Percentiles rank a stretch among this genome's conserved stretches.
Evolutionary conservation across 2,888 invertebrate genomes (phyloP).

Genomic region (Eupeodes luniger): DNA sequence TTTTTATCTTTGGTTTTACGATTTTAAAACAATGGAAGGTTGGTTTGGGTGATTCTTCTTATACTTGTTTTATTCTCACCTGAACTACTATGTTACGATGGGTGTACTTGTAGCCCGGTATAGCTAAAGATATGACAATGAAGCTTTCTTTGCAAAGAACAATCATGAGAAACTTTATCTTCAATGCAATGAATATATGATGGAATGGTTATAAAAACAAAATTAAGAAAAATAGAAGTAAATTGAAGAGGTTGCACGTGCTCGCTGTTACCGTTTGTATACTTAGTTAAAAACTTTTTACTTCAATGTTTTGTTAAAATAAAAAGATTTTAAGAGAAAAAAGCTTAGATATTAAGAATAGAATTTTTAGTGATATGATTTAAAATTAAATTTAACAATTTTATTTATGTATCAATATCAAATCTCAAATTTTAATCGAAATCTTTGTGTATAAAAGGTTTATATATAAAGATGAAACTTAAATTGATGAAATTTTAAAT

Average conservation of each 20-base stretch:
- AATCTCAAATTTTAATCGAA: no score
- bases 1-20: conserved; percentile 2
- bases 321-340: no score
- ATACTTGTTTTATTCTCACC: not conserved
- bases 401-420: no score
- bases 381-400: no score
- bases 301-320: no score
- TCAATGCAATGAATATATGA: conserved; percentile 1
- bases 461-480: no score
- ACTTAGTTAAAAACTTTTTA: not conserved
- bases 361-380: no score
- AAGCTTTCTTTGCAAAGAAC: conserved; percentile 22
- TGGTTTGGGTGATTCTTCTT: not conserved
- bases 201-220: not conserved
- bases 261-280: not conserved
- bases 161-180: conserved; percentile 61
- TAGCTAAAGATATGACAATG: not conserved
- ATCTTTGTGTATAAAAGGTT: no score
- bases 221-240: not conserved
- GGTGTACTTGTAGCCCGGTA: no score
- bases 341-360: no score
- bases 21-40: conserved; percentile 12
- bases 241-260: not conserved
- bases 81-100: no score
- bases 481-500: no score